Percentiles rank a stretch among this genome's conserved stretches.
phyloP scores from a whole-genome alignment of 2,797 vertebrate genomes.

The Neopelma chrysocephalum region DNA sequence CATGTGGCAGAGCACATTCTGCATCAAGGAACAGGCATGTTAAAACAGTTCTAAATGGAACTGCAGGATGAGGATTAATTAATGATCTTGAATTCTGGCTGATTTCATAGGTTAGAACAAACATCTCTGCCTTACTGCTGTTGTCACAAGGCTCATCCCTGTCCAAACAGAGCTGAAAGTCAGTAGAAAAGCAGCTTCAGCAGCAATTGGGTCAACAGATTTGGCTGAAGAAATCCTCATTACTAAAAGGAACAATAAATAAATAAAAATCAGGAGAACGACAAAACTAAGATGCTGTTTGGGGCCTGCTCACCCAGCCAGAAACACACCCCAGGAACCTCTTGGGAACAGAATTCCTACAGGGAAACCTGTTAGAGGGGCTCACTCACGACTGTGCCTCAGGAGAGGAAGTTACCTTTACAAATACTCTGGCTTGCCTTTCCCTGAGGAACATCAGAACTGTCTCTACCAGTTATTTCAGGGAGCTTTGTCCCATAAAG shows the following conservation, averaged over 20 bases:
- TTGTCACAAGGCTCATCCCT: slow-evolving; percentile 7
- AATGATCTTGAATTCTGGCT: neutral
- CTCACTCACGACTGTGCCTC: neutral
- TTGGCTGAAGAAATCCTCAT: slow-evolving; percentile 19
- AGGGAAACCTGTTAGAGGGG: neutral
- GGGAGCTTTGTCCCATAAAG: neutral
- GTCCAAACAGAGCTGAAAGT: neutral
- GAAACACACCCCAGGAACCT: neutral
- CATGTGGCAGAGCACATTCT: neutral
- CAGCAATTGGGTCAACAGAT: slow-evolving; percentile 13
- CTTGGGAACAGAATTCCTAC: neutral
- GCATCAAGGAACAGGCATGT: neutral
- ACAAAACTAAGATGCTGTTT: neutral
- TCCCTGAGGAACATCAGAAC: neutral
- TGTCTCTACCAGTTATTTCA: neutral
- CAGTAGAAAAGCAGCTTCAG: neutral
- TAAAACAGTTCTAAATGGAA: neutral
- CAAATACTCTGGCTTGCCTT: neutral
- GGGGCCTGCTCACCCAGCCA: neutral
- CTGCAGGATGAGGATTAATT: neutral
- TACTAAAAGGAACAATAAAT: neutral
- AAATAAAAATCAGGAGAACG: neutral
- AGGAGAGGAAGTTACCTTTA: neutral
- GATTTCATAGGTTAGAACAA: slow-evolving; percentile 2
- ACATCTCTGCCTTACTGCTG: neutral